Conservation (phyloP, 2,888 invertebrate genomes). For the Andrena hattorfiana region DNA sequence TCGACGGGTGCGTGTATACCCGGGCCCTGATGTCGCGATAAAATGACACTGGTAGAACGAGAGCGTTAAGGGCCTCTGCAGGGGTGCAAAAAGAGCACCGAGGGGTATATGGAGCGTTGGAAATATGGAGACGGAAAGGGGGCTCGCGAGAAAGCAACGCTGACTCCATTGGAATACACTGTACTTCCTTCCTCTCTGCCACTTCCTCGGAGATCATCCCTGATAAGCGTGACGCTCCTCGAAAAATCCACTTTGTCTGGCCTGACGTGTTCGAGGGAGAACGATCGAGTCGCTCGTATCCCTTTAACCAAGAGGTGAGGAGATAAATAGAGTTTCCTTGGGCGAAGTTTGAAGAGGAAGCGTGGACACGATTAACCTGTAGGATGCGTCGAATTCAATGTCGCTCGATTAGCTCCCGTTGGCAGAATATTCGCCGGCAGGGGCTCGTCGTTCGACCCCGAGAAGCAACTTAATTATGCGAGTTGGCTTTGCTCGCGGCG, state of each 20-base stretch:
- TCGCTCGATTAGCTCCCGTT: constrained; percentile 31
- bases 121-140: constrained; percentile 11
- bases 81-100: neutral
- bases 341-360: constrained; percentile 4
- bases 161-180: neutral
- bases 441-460: neutral
- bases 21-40: constrained; percentile 28
- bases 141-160: neutral
- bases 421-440: constrained; percentile 10
- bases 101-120: neutral
- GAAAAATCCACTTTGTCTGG: constrained; percentile 32
- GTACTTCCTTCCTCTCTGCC: neutral
- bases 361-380: constrained; percentile 23
- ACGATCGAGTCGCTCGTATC: constrained; percentile 7
- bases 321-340: neutral
- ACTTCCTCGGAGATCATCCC: constrained; percentile 20
- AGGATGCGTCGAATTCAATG: constrained; percentile 2
- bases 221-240: constrained; percentile 20
- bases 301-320: constrained; percentile 6
- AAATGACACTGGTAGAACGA: constrained; percentile 9
- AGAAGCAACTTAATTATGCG: constrained; percentile 40
- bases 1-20: constrained; percentile 11
- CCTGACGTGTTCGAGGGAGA: constrained; percentile 5
- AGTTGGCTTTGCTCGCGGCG: constrained; percentile 37
- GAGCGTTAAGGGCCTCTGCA: neutral